Evolutionary conservation across 2,113 vertebrate genomes (phyloP).

Genomic region (Alosa alosa): DNA sequence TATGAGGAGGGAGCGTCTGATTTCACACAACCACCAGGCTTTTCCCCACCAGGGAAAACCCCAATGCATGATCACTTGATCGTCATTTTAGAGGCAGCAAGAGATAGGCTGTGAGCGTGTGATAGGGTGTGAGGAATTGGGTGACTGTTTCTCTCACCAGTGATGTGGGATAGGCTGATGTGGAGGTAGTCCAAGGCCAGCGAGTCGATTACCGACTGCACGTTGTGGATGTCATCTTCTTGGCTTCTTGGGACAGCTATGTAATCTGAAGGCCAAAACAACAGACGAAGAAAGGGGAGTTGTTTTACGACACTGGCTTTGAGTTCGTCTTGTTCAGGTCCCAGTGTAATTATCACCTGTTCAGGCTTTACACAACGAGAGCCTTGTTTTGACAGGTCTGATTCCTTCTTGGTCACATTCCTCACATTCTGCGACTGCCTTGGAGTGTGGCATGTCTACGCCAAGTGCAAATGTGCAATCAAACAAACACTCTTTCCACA

Average conservation of each 20-base stretch:
- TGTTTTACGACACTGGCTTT: not conserved
- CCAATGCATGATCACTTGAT: not conserved
- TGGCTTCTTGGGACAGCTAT: slow-evolving; percentile 76
- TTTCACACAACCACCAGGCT: slow-evolving; percentile 1
- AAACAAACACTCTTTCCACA: not conserved
- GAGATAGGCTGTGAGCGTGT: not conserved
- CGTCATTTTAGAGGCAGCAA: not conserved
- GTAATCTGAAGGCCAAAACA: slow-evolving; percentile 74
- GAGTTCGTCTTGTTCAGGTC: not conserved
- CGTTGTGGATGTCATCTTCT: slow-evolving; percentile 89
- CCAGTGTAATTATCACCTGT: not conserved
- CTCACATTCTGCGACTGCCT: slow-evolving; percentile 37
- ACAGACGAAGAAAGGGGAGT: not conserved
- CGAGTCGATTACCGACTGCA: slow-evolving; percentile 93
- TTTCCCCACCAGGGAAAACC: not conserved
- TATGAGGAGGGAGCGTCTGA: not conserved
- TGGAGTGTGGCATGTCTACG: not conserved
- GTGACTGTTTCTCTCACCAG: slow-evolving; percentile 69
- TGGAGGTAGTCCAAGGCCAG: slow-evolving; percentile 95
- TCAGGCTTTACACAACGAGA: slow-evolving; percentile 11
- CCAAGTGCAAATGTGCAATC: not conserved
- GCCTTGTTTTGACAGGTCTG: slow-evolving; percentile 38
- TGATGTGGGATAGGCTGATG: slow-evolving; percentile 96
- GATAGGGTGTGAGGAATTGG: not conserved
- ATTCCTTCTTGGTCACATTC: slow-evolving; percentile 41